Evolutionary conservation across 2,113 vertebrate genomes (phyloP), one percentile per base, ranked within the genome.

Genomic region (Percina caprodes): DNA sequence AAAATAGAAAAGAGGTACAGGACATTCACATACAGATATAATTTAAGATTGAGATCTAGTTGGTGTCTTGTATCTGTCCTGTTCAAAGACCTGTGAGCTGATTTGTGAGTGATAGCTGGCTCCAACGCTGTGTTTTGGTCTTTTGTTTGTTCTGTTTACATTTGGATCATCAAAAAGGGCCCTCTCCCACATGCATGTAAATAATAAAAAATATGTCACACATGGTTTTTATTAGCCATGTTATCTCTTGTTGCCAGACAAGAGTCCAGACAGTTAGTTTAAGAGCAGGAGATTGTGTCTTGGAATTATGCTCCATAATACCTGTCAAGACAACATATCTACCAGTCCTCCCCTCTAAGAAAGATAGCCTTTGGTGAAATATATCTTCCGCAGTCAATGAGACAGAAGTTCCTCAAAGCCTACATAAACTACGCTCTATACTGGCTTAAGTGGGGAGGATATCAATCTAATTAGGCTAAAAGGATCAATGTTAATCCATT

Each of bases 401-500:
- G 45, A 68, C 62, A 26, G 66, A 35, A 78, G 55, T 61, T 87
- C 55, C 62, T 77, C 56, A 67, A 80, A 86, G 81, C 77, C 46
- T 13, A 33, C 55, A 45, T 78, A 70, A 86, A 88, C 80, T 66
- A 65, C 87, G 79, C 73, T 76, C 70, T 54, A 10, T 42, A 80
- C 66, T 84, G 74, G 49, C 69, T 85, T 78, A 78, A 86, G 82
- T 68, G 62, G 65, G 61, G 67, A 83, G 80, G 69, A 80, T 88
- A 85, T 91, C 74, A 88, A 85, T 90, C 72, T 88, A 89, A 88
- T 87, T 91, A 87, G 71, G 51, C 74, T 77, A 39, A 84, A 77
- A 78, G 80, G 71, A 87, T 92, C 89, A 75, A 90, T 91, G 80
- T 59, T 83, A 91, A 87, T 82, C 87, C 74, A 89, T 90, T 91